A percentile compares a stretch with the other conserved stretches of the same genome.
Conservation (phyloP, 2,113 vertebrate species). For the Murina feae region DNA sequence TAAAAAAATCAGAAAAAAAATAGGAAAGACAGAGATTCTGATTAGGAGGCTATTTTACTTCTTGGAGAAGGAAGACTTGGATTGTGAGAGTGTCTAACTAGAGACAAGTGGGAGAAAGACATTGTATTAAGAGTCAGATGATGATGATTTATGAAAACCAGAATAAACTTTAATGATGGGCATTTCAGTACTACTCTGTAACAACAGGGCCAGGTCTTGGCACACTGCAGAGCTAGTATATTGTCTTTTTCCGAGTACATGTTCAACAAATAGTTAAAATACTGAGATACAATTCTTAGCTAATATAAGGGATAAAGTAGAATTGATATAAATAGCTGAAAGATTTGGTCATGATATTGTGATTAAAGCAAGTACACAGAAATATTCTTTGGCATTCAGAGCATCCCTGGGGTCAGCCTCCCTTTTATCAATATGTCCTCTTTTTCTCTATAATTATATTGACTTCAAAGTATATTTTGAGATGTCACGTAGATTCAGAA, state of each 20-base stretch:
- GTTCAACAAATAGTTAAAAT: constrained; percentile 10
- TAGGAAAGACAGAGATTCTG: not conserved
- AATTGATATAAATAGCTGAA: not conserved
- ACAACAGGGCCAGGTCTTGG: not conserved
- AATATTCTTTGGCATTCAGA: not conserved
- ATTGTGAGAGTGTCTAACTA: not conserved
- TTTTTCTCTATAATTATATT: constrained; percentile 30
- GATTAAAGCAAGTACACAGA: not conserved
- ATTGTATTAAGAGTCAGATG: not conserved
- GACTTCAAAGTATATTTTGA: constrained; percentile 32
- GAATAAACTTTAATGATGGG: not conserved
- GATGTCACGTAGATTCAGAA: not conserved
- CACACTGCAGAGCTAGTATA: not conserved
- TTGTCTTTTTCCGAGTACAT: not conserved
- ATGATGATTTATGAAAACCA: constrained; percentile 5
- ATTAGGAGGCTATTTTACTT: not conserved
- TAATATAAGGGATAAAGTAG: not conserved
- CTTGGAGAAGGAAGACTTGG: not conserved
- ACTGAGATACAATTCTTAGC: not conserved
- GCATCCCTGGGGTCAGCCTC: not conserved
- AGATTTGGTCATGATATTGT: not conserved
- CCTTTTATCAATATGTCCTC: not conserved
- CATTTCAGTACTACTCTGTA: not conserved
- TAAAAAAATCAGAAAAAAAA: no score
- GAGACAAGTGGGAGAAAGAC: not conserved